These are phyloP conservation scores for Pelochelys cantorii DNA, from an alignment of 2,797 vertebrate genomes.

Conservation along the genomic window DNA sequence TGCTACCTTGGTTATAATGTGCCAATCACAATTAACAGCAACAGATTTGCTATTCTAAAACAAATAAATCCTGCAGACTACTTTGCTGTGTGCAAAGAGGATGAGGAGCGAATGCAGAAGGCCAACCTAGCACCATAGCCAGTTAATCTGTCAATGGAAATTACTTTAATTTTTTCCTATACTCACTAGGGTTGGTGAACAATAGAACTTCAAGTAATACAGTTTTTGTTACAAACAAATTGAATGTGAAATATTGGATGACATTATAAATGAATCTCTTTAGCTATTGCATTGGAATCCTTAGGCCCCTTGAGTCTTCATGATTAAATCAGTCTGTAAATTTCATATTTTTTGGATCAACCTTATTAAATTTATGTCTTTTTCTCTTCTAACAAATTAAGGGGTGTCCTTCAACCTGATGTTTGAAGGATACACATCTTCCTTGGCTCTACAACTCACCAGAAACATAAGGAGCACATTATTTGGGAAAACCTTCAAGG, in stretches of 20 bases:
- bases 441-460: neutral
- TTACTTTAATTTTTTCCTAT: constrained; percentile 73
- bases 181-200: constrained; percentile 76
- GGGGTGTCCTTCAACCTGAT: neutral
- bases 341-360: constrained; percentile 42
- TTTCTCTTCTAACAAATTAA: constrained; percentile 39
- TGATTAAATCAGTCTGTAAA: constrained; percentile 36
- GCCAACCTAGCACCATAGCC: constrained; percentile 59
- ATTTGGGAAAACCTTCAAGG: neutral
- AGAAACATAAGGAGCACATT: neutral
- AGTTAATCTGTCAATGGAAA: constrained; percentile 79
- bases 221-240: constrained; percentile 70
- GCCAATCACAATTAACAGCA: constrained; percentile 75
- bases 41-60: constrained; percentile 63
- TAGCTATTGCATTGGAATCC: constrained; percentile 44
- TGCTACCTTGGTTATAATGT: constrained; percentile 50
- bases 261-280: constrained; percentile 62
- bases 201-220: constrained; percentile 66
- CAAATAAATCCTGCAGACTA: constrained; percentile 67
- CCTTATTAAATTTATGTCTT: constrained; percentile 27
- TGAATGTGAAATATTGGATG: constrained; percentile 75
- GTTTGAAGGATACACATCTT: constrained; percentile 16
- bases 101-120: constrained; percentile 66
- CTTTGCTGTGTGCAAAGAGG: constrained; percentile 58
- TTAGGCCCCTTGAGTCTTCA: constrained; percentile 50